Conservation (phyloP, 2,888 invertebrate genomes). For the Pycnomerus fuliginosus region DNA sequence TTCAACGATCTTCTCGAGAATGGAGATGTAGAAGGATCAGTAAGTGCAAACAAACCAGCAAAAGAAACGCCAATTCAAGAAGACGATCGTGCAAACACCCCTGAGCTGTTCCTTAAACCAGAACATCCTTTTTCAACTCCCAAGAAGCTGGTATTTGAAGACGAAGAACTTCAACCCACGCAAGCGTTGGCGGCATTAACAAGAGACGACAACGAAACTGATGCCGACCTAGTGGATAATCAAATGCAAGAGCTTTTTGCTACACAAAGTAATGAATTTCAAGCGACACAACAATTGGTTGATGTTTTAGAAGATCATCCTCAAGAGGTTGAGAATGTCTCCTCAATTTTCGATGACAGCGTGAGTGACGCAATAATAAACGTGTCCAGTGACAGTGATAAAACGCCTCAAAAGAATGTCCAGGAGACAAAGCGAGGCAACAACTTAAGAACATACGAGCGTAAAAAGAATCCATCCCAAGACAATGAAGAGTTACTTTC, state of each 20-base stretch:
- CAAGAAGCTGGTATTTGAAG: constrained; percentile 2
- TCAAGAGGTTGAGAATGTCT: neutral
- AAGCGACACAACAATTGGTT: constrained; percentile 16
- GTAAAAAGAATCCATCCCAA: neutral
- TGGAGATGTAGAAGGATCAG: neutral
- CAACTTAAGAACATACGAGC: neutral
- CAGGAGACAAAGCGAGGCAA: neutral
- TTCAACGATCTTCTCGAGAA: neutral
- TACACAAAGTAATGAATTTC: constrained; percentile 24
- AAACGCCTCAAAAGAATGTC: constrained; percentile 3
- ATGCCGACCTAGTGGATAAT: constrained; percentile 30
- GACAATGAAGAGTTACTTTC: neutral
- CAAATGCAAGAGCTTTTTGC: constrained; percentile 36
- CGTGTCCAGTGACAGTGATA: neutral
- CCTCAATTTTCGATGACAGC: neutral
- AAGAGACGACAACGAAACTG: neutral
- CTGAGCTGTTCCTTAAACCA: too few relatives aligned
- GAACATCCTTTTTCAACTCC: too few relatives aligned
- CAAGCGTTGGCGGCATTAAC: neutral
- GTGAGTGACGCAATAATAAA: neutral
- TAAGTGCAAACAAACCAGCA: neutral
- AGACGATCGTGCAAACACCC: too few relatives aligned
- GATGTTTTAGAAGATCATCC: constrained; percentile 12
- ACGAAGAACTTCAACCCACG: neutral
- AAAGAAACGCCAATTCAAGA: neutral